Evolutionary conservation across 2,888 invertebrate species (phyloP), one percentile per base, ranked within the genome.

Genomic region (Parascotia fuliginaria): DNA sequence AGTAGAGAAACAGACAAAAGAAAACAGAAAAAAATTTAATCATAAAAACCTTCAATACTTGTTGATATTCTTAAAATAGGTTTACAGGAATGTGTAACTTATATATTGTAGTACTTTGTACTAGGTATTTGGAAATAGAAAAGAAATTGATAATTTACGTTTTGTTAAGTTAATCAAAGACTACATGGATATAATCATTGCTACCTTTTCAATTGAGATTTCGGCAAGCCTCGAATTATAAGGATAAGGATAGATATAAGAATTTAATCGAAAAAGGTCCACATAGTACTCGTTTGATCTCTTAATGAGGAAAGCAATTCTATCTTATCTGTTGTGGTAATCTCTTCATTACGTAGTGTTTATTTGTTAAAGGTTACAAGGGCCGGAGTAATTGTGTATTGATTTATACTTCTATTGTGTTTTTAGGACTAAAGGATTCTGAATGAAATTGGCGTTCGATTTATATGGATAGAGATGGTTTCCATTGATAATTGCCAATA

Each of bases 221-320:
- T 28, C 19, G 15, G 28, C 3, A 28, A 28, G 32, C 19, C 12
- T 19, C 36, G 13, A 13, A 15, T 2, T 28, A 15, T 34, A 38
- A 14, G 33, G 33, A 27, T 34, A 40, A 13, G 19, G 19, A 19
- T 19, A 24, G 31, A 41, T 47, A 42, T 47, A 36, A 24, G 37
- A 41, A 22, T 47, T 41, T 31, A 36, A 47, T 47, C 41, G 37
- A 38, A 42, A 48, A 48, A 37, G 42, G 42, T 42, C 13, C 13
- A 16, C 31, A 9, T 32, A 9, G 16, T 37, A 31, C 33, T 12
- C 32, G 24, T 48, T 37, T 32, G 42, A 42, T 36, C 14, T 13
- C 9, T 16, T 9, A 32, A 9, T 11, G 29, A 32, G 14, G 29
- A 19, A 24, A 42, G 33, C 33, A 33, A 38, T 49, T 42, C 39